Conservation (phyloP, 2,888 invertebrate species). For the Lagria hirta region DNA sequence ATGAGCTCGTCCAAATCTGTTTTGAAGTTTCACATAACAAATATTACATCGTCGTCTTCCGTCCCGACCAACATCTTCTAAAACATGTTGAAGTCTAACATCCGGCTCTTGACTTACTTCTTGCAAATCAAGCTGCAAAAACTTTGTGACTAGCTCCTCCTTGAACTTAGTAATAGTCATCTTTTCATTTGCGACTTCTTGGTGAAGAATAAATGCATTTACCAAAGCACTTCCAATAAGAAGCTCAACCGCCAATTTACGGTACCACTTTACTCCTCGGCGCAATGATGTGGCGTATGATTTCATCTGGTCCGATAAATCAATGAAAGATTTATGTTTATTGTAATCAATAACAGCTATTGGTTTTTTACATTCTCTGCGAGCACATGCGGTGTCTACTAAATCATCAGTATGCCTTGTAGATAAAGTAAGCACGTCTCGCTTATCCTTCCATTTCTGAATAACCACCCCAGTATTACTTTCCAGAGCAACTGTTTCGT, state of each 20-base stretch:
- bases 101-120: not conserved
- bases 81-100: not conserved
- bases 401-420: conserved; percentile 36
- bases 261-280: conserved; percentile 39
- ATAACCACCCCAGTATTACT: conserved; percentile 21
- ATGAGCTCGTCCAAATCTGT: not conserved
- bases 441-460: conserved; percentile 40
- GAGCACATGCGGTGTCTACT: conserved; percentile 24
- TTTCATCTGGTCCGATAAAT: conserved; percentile 40
- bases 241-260: conserved; percentile 37
- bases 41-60: conserved; percentile 2
- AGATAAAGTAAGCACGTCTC: conserved; percentile 39
- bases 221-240: conserved; percentile 31
- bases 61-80: conserved; percentile 2
- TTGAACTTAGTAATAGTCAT: conserved; percentile 13
- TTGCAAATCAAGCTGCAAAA: conserved; percentile 5
- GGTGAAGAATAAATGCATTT: no score
- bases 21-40: not conserved
- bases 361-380: conserved; percentile 28
- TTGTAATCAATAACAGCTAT: conserved; percentile 38
- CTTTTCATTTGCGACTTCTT: conserved; percentile 28
- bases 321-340: conserved; percentile 35
- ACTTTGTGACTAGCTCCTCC: conserved; percentile 2
- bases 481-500: conserved; percentile 25
- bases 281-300: conserved; percentile 33